Evolutionary conservation across 2,113 vertebrate genomes (phyloP).

Genomic region (Trichomycterus rosablanca): DNA sequence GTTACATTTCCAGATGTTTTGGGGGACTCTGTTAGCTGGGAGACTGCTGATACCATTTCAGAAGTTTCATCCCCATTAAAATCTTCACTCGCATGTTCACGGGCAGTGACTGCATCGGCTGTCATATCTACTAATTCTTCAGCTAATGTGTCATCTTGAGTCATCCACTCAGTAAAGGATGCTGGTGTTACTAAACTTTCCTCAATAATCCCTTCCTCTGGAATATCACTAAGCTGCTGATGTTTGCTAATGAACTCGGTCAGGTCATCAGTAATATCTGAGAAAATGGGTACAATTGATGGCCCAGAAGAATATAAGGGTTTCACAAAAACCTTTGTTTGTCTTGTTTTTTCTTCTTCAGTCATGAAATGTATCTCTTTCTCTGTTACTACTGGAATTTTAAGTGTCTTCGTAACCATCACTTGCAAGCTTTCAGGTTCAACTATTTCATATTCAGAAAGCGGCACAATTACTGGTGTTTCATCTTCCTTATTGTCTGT

Average conservation of each 20-base stretch:
- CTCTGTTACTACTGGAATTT: conserved; percentile 14
- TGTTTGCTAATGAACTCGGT: conserved; percentile 57
- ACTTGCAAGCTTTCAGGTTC: conserved; percentile 53
- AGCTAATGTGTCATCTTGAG: conserved; percentile 61
- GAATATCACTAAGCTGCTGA: conserved; percentile 69
- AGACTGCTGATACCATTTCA: conserved; percentile 89
- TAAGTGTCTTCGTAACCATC: neutral
- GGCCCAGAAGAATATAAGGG: conserved; percentile 8
- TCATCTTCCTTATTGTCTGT: conserved; percentile 79
- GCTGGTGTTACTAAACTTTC: conserved; percentile 53
- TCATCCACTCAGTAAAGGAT: conserved; percentile 53
- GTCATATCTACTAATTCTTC: conserved; percentile 72
- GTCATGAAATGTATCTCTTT: conserved; percentile 20
- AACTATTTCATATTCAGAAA: conserved; percentile 80
- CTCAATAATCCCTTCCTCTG: conserved; percentile 62
- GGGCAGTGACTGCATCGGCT: conserved; percentile 76
- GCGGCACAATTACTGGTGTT: conserved; percentile 83
- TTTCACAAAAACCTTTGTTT: conserved; percentile 21
- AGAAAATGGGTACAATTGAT: conserved; percentile 35
- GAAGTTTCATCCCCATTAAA: conserved; percentile 70
- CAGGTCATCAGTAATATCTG: conserved; percentile 55
- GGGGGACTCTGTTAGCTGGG: conserved; percentile 76
- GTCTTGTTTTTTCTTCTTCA: conserved; percentile 35
- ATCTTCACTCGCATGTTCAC: conserved; percentile 65
- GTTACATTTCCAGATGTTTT: conserved; percentile 82